Evolutionary conservation across 2,113 vertebrate species (phyloP), one percentile per base, ranked within the genome.

Genomic region (Petaurus breviceps): DNA sequence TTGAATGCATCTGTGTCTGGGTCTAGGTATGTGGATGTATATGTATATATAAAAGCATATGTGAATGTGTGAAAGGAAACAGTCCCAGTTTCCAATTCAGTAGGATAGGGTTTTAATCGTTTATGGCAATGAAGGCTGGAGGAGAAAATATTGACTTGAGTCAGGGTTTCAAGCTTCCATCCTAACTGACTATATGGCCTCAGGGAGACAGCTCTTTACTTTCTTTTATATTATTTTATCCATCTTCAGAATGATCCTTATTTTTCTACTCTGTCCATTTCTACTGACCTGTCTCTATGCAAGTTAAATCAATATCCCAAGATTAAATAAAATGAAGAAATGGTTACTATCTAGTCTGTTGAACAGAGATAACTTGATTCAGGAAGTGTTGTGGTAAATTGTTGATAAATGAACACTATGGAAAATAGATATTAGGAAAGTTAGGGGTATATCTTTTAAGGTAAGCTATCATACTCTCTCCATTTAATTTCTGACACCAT

Each of bases 221-320:
- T 95, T 26, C 9, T 93, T 23, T 84, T 84, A n/a, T 84, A 43
- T 84, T 43, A 84, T 43, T 84, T 84, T 49, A 89, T 91, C 61
- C 43, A 16, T 94, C 92, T 26, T 54, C 52, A 93, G 94, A 31
- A 19, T 68, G 55, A 92, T 46, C 54, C 46, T 94, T 51, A 26
- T 97, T 94, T 95, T 52, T 93, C 46, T 53, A 52, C 23, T 94
- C 14, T 57, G 43, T 43, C 11, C n/a, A 43, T 84, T 84, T 84
- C 68, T 84, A 43, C 8, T 84, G 68, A 22, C 19, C 12, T 77
- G 16, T 23, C n/a, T 84, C 19, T 43, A 23, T 43, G 37, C 68
- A 84, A 43, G 5, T 84, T 43, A 84, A 84, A 43, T 43, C 68
- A 84, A 43, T 1, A 84, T 43, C 43, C 14, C n/a, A 84, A 84